Evolutionary conservation across 2,113 vertebrate species (phyloP), one percentile per base, ranked within the genome.

Genomic region (Phrynosoma platyrhinos): DNA sequence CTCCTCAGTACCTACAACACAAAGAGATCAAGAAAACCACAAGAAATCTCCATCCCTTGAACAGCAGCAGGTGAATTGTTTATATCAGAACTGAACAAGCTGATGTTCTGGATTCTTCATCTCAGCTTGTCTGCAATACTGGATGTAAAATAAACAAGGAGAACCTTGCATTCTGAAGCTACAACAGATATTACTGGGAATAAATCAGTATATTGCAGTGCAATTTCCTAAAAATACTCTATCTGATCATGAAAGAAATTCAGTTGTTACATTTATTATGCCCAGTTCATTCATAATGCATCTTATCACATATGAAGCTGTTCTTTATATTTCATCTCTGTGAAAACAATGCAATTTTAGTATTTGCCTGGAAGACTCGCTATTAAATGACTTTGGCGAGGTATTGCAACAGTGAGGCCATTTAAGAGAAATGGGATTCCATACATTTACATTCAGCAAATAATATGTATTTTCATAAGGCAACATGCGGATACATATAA

Each of bases 201-300:
- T 18, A 47, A 1, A n/a, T 74, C 42, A 81, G 78, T 52, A 79
- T 55, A 30, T n/a, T 21, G 82, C 10, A 87, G 3, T n/a, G 77
- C 76, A 90, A 83, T 66, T 82, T 92, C 90, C 82, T 88, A 89
- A 40, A 91, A 88, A 87, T 69, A 23, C 20, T 82, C 32, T 71
- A n/a, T 40, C n/a, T 83, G 30, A 2, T 84, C 47, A 74, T 89
- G 47, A 82, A 30, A 74, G 36, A 47, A 53, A 32, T 84, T 84
- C n/a, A 12, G 27, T 53, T 21, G 30, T 14, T 14, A 40, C 83
- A 85, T 58, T 76, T 62, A 76, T 85, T 72, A 76, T 30, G 23
- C 55, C 14, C 53, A 18, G 13, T n/a, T 18, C 9, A 62, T 76
- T 75, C 47, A 40, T 32, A 76, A 25, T n/a, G 47, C 36, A 14